Percentiles rank a stretch among this genome's conserved stretches.
Conservation (phyloP, 2,113 vertebrate genomes). For the Engraulis encrasicolus region DNA sequence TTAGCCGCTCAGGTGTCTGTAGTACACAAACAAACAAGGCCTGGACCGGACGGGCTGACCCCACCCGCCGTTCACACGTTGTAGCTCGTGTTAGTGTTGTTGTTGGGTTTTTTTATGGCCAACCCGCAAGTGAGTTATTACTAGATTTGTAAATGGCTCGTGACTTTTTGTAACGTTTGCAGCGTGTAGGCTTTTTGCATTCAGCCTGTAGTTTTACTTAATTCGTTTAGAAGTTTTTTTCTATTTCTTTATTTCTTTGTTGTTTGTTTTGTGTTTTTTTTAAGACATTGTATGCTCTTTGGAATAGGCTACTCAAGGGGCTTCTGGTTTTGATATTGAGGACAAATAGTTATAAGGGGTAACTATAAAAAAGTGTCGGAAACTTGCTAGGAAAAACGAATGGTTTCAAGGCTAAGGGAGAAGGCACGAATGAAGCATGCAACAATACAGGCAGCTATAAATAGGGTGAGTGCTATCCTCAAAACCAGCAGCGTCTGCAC, state of each 20-base stretch:
- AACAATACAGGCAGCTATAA: constrained; percentile 55
- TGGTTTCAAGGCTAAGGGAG: constrained; percentile 52
- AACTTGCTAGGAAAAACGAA: constrained; percentile 68
- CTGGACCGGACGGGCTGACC: neutral
- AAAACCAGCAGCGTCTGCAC: constrained; percentile 31
- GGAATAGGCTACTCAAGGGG: constrained; percentile 59
- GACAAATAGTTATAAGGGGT: constrained; percentile 73
- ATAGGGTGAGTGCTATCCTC: constrained; percentile 41
- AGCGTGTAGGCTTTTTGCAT: neutral
- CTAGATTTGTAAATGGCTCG: neutral
- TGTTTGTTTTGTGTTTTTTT: constrained; percentile 30
- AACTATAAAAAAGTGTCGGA: constrained; percentile 68
- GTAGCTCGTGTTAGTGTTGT: neutral
- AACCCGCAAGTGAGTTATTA: neutral
- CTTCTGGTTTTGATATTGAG: constrained; percentile 70
- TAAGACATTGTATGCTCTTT: constrained; percentile 54
- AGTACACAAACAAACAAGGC: constrained; percentile 4
- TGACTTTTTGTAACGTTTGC: neutral
- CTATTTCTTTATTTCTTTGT: no score
- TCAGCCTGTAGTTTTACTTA: neutral
- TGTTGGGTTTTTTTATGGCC: neutral
- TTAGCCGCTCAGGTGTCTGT: neutral
- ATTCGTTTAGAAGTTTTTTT: no score
- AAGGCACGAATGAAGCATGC: constrained; percentile 44
- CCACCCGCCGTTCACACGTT: neutral